Base-by-base conservation (phyloP, 2,113 vertebrate species). In the Cisticola juncidis region DNA sequence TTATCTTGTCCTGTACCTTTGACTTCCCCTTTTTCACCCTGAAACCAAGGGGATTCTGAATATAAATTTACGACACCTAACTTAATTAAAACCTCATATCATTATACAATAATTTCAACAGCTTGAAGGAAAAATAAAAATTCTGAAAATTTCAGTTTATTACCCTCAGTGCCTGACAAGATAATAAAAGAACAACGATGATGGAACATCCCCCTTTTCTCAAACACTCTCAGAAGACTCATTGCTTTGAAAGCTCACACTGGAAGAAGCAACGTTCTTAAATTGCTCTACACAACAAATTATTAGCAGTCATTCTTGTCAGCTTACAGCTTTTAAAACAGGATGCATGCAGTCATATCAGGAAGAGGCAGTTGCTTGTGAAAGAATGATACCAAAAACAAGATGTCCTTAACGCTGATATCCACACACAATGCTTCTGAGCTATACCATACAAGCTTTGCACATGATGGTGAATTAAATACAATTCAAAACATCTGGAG, bases 321-420 rank as follows among this genome's bases (percentile, higher is more conserved):
- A 87, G 86, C 73, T 88, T 22, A 80, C 71, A 94, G 92, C 70
- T 88, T 74, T 74, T 92, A 56, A n/a, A 92, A 97, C 96, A 96
- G 96, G 96, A 97, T 96, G 92, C 92, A 89, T n/a, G 65, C 91
- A 97, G 86, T 96, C 94, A 94, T 95, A 91, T 81, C 94, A 97
- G 95, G 96, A 97, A 96, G 86, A 95, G 73, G 77, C 89, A 96
- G 95, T 23, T 92, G 83, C 95, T 94, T 92, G 95, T 91, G 77
- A 89, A 91, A 95, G 77, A 87, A 92, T 45, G 95, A 96, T 84
- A 97, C 92, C 89, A 96, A 92, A 96, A 95, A 1, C 89, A 95
- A 96, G 73, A 94, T 71, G 78, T 84, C 83, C 83, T 65, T 48
- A 36, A 74, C 2, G 29, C 24, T 65, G 94, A 87, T 91, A 95